Evolutionary conservation across 2,888 invertebrate genomes (phyloP).

Genomic region (Epinotia demarniana): DNA sequence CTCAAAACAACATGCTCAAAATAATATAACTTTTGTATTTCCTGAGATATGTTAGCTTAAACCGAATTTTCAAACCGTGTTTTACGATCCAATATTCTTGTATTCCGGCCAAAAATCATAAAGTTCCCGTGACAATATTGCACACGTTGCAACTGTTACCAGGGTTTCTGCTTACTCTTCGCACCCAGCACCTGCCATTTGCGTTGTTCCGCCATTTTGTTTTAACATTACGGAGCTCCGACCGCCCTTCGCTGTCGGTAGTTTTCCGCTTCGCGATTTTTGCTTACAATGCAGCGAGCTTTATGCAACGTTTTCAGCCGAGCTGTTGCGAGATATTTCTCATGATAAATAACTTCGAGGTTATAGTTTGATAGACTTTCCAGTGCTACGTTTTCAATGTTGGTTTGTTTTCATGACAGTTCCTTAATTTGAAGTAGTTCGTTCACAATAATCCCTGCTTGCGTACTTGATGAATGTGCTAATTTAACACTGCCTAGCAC

Average conservation of each 20-base stretch:
- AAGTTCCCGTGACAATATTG: constrained; percentile 21
- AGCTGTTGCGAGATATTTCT: constrained; percentile 54
- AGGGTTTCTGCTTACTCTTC: constrained; percentile 9
- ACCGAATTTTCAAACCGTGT: not conserved
- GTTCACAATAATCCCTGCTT: too few relatives aligned
- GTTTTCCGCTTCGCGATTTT: constrained; percentile 65
- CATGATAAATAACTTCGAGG: constrained; percentile 57
- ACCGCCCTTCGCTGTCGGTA: constrained; percentile 49
- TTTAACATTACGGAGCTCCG: constrained; percentile 29
- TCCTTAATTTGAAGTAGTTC: not conserved
- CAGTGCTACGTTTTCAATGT: not conserved
- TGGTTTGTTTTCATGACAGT: not conserved
- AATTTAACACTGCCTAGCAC: too few relatives aligned
- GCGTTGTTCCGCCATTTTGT: constrained; percentile 35
- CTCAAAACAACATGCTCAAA: not conserved
- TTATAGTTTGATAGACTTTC: constrained; percentile 17
- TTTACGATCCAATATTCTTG: constrained; percentile 15
- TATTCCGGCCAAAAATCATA: not conserved
- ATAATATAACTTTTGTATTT: not conserved
- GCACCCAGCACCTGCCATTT: constrained; percentile 9
- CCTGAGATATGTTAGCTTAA: not conserved
- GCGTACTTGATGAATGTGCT: too few relatives aligned
- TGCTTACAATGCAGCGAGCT: constrained; percentile 59
- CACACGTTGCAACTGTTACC: constrained; percentile 14
- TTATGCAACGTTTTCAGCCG: constrained; percentile 59